Base-by-base conservation (phyloP, 2,888 invertebrate genomes). In the Drosophila melanocephala region DNA sequence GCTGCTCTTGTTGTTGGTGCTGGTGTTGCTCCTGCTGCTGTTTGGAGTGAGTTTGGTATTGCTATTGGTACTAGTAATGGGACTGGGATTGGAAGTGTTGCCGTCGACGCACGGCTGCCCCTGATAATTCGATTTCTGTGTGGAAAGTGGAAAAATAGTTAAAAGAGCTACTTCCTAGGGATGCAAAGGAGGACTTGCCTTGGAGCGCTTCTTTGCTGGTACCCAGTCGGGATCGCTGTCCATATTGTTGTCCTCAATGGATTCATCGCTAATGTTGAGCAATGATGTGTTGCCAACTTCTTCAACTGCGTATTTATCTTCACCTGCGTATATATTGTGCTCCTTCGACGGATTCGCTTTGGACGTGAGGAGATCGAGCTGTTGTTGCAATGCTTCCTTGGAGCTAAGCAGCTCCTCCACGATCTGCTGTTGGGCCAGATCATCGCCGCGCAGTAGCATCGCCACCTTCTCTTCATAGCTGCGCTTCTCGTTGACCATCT, bases 401-500 rank as follows among this genome's bases (percentile, higher is more conserved):
- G 26, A 37, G 19, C 26, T 28, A 26, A 56, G 37, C 35, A 56
- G 35, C 37, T 56, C 55, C 26, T 56, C 55, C 6, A 55, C 19
- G 35, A 55, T 55, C 55, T 26, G 16, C 19, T 55, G 55, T 55
- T 35, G 55, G 10, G 35, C 19, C 55, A 35, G 19, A 22, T 55
- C 19, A 53, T 22, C 22, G 7, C 47, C 26, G 26, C 55, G 55
- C 33, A 53, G 53, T 22, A 53, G 53, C 22, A 37, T 26, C 6
- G 37, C 56, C 19, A 56, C 37, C 37, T 96, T 96, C 64, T 95
- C 95, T 80, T 95, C 95, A 85, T 95, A 95, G 69, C 95, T 95
- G 58, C 94, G 92, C 83, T 95, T 95, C n/a, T 95, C 92, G 22
- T 92, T 92, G 0, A 95, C 93, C 50, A 96, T 78, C 61, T 95